Conservation (phyloP, 2,113 vertebrate genomes). For the Larimichthys crocea region DNA sequence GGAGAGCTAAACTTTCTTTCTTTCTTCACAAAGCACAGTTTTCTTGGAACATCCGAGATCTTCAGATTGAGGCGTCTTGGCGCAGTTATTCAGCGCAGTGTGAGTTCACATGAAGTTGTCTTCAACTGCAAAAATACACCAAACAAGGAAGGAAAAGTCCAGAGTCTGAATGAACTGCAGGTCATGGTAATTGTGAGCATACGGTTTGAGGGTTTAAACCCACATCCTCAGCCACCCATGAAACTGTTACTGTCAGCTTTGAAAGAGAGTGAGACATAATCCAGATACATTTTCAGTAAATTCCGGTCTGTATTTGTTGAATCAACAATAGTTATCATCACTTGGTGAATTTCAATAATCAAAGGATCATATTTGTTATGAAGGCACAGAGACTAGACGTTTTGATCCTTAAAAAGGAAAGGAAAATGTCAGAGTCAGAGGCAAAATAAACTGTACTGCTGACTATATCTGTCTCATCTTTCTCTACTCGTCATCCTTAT, state of each 20-base stretch:
- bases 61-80: background rate
- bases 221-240: background rate
- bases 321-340: constrained; percentile 44
- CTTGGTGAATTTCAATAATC: constrained; percentile 53
- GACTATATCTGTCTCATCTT: constrained; percentile 43
- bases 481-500: constrained; percentile 7
- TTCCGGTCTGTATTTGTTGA: constrained; percentile 43
- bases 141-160: background rate
- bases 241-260: background rate
- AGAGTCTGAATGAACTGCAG: background rate
- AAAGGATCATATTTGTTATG: constrained; percentile 59
- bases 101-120: background rate
- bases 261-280: constrained; percentile 3
- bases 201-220: constrained; percentile 22
- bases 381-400: constrained; percentile 16
- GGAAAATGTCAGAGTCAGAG: constrained; percentile 16
- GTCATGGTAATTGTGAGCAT: background rate
- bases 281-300: constrained; percentile 23
- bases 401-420: constrained; percentile 44
- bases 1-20: background rate
- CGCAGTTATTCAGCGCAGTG: background rate
- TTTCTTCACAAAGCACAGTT: background rate
- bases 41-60: background rate
- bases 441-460: constrained; percentile 37
- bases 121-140: background rate